Evolutionary conservation across 2,797 vertebrate genomes (phyloP).

Genomic region (Dicrostonyx torquatus): DNA sequence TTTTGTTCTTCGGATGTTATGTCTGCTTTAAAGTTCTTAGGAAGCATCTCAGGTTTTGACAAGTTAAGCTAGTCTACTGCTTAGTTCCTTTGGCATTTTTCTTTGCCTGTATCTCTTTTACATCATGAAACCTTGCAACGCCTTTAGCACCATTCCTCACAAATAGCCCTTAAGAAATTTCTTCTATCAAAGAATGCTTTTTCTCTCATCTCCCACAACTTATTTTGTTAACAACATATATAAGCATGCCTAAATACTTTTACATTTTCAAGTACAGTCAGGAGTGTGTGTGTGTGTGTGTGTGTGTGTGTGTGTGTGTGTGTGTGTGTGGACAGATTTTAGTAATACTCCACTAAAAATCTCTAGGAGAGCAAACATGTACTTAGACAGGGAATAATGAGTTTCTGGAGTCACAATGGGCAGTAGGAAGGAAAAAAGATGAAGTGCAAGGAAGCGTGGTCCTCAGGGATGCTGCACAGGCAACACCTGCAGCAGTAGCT

Average conservation of each 20-base stretch:
- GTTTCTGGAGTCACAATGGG: neutral
- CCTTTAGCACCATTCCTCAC: neutral
- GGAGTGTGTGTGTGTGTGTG: neutral
- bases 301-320: neutral
- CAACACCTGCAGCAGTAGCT: conserved; percentile 34
- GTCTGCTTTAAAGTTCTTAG: neutral
- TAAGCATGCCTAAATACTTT: neutral
- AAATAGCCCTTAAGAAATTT: neutral
- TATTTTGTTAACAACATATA: conserved; percentile 20
- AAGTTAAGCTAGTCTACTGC: neutral
- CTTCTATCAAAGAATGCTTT: neutral
- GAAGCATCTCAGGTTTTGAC: neutral
- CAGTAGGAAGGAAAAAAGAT: neutral
- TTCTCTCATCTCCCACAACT: neutral
- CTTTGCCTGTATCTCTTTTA: neutral
- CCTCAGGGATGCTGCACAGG: conserved; percentile 21
- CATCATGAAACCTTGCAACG: neutral
- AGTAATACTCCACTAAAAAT: neutral
- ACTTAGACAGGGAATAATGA: neutral
- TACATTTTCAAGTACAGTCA: neutral
- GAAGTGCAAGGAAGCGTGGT: neutral
- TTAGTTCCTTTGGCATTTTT: neutral
- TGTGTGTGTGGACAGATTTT: neutral
- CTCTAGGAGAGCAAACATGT: neutral
- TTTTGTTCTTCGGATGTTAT: neutral